A percentile compares a stretch with the other conserved stretches of the same genome.
Evolutionary conservation across 2,797 vertebrate genomes (phyloP).

Genomic region (Siniperca obscura): DNA sequence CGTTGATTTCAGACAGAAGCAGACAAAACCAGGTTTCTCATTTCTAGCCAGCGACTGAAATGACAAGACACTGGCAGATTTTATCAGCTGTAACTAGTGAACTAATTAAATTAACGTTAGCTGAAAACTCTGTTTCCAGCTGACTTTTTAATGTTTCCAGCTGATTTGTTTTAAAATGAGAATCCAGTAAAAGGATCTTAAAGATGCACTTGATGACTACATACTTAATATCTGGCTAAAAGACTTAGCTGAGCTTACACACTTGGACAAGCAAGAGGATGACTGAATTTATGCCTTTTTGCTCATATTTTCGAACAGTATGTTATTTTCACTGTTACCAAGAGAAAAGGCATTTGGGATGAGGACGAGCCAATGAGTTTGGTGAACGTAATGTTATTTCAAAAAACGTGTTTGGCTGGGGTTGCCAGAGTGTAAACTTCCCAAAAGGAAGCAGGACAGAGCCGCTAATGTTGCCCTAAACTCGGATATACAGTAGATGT

Average conservation of each 20-base stretch:
- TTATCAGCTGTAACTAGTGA: not conserved
- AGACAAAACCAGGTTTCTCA: not conserved
- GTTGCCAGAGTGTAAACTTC: no score
- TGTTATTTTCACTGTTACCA: no score
- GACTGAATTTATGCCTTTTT: not conserved
- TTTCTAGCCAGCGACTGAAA: not conserved
- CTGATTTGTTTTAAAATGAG: not conserved
- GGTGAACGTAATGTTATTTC: not conserved
- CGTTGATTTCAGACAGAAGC: not conserved
- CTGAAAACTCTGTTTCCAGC: not conserved
- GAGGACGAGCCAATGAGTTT: not conserved
- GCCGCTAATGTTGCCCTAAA: no score
- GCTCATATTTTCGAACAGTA: no score
- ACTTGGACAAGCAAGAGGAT: not conserved
- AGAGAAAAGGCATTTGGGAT: not conserved
- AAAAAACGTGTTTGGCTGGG: no score
- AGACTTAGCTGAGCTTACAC: not conserved
- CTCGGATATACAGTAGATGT: no score
- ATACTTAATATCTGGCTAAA: not conserved
- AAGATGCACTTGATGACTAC: not conserved
- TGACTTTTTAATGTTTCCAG: not conserved
- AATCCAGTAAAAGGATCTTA: not conserved
- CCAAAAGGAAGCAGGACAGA: no score
- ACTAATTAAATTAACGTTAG: not conserved
- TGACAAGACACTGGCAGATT: not conserved